Base-by-base conservation (phyloP, 2,113 vertebrate genomes). In the Pteruthius melanotis region DNA sequence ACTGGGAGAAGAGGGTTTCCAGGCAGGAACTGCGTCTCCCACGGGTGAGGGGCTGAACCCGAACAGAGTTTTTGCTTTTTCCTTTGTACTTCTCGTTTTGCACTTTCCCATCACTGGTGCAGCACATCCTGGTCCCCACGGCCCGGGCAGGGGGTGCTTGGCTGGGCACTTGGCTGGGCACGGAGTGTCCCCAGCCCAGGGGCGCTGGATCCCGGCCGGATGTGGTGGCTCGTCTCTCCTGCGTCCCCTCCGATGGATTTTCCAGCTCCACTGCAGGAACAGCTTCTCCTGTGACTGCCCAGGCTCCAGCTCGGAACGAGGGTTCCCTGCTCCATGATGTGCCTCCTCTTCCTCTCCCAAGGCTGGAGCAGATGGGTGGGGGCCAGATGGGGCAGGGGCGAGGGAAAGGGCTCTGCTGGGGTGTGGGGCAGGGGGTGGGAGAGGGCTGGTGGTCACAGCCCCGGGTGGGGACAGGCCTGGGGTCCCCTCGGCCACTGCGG, bases 371-470 rank as follows among this genome's bases (percentile, higher is more conserved):
- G 70, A 71, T 2, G 87, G 79, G 28, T 42, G 85, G 31, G 75
- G 59, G 18, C 5, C 71, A 47, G 26, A 24, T 0, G 0, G 71
- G 84, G 31, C 64, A 70, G 69, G 78, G 69, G 8, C 0, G 3
- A 77, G 69, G 79, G 87, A 33, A 69, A 40, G n/a, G 61, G 70
- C 64, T 85, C 75, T 21, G 4, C 61, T 56, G 66, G 9, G 16
- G 37, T 2, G 0, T 3, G 15, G 56, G 83, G 35, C 7, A 47
- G 57, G 4, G 15, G 68, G 26, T 40, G 64, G 40, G 65, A 45
- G 40, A 59, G 54, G 70, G 79, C n/a, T 42, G 70, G 11, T 19
- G 44, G 71, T 30, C 37, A 33, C 45, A 79, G 71, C 71, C 59
- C 1, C 0, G 23, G 61, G 1, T 12, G 33, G 22, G 59, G 63